Evolutionary conservation across 2,888 invertebrate genomes (phyloP).

Genomic region (Xanthia togata): DNA sequence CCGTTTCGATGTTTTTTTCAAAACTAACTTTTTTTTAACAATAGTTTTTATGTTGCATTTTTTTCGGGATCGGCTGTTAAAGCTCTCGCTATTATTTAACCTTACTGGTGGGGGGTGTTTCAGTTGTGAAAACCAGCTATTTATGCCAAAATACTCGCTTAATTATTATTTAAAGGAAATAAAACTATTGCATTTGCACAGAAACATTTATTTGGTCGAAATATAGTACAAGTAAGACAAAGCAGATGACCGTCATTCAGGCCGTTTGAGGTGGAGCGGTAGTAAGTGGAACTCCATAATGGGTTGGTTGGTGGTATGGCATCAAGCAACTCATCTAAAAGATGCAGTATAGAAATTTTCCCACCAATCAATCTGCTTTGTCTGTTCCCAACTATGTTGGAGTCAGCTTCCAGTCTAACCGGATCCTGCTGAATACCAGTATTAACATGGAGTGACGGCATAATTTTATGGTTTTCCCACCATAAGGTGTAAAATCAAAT

Average conservation of each 20-base stretch:
- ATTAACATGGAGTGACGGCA: background rate
- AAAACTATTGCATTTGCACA: slow-evolving; percentile 26
- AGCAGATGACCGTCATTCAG: slow-evolving; percentile 16
- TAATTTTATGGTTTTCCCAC: background rate
- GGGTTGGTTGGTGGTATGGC: background rate
- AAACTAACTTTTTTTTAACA: background rate
- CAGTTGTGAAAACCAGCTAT: background rate
- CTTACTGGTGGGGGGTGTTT: background rate
- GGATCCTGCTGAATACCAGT: background rate
- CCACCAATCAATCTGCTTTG: background rate
- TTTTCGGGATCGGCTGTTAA: background rate
- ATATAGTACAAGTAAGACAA: background rate
- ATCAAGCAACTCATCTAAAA: background rate
- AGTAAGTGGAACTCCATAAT: background rate
- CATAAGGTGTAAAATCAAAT: background rate
- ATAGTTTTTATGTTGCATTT: background rate
- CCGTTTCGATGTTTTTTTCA: background rate
- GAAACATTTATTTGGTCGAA: slow-evolving; percentile 33
- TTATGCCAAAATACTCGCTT: background rate
- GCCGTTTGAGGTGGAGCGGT: background rate
- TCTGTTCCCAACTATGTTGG: background rate
- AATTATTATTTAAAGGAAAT: slow-evolving; percentile 16
- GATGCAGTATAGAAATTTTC: background rate
- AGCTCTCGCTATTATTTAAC: background rate
- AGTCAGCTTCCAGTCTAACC: background rate